A percentile compares a stretch with the other conserved stretches of the same genome.
phyloP scores from a whole-genome alignment of 2,888 invertebrate species.

The Watsonalla binaria region DNA sequence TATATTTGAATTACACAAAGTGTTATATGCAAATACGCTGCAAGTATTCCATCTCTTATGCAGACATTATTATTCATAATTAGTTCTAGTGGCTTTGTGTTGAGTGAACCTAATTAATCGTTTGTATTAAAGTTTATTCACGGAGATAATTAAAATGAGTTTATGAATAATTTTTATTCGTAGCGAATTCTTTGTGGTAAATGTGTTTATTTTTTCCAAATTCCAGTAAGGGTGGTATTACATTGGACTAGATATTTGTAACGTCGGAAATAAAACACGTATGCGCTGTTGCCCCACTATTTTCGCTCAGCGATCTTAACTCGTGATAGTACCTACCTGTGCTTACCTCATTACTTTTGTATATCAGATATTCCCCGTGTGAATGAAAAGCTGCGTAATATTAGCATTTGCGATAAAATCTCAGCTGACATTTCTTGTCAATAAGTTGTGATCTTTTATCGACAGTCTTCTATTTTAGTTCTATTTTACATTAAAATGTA shows the following conservation, averaged over 20 bases:
- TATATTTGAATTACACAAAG: conserved; percentile 1
- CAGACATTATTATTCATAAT: conserved; percentile 19
- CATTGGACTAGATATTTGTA: not conserved
- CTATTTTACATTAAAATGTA: no score
- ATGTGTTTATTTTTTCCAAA: not conserved
- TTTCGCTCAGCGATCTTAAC: no score
- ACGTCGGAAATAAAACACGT: no score
- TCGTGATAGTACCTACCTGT: no score
- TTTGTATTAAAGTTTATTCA: conserved; percentile 1
- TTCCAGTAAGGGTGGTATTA: not conserved
- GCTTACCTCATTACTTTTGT: no score
- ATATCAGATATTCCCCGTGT: no score
- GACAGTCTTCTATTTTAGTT: no score
- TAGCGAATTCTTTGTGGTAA: not conserved
- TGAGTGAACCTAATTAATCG: conserved; percentile 11
- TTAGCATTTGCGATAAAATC: no score
- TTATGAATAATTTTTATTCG: not conserved
- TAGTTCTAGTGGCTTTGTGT: conserved; percentile 13
- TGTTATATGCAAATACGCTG: conserved; percentile 21
- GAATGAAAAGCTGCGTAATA: no score
- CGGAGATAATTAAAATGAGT: not conserved
- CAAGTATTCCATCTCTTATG: conserved; percentile 4
- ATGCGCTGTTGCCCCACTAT: no score
- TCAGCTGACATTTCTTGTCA: no score
- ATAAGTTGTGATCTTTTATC: no score